Percentiles rank a stretch among this genome's conserved stretches.
phyloP scores from a whole-genome alignment of 2,113 vertebrate genomes.

The Pteropus alecto region DNA sequence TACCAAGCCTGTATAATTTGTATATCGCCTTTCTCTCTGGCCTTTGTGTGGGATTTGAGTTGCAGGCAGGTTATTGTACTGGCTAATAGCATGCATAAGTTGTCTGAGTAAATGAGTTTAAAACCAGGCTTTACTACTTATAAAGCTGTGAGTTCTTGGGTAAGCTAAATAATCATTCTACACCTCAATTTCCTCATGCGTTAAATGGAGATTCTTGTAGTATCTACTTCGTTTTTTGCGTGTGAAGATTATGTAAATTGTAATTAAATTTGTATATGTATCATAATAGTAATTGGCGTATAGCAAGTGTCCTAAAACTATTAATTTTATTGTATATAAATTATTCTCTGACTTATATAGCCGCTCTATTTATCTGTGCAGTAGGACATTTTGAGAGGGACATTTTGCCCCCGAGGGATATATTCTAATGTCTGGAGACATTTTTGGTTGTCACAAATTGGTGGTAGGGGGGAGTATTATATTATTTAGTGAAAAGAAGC shows the following conservation, averaged over 20 bases:
- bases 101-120: not conserved
- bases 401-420: not conserved
- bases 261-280: not conserved
- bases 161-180: not conserved
- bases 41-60: not conserved
- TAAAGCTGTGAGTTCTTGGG: not conserved
- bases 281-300: not conserved
- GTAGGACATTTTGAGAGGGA: not conserved
- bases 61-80: not conserved
- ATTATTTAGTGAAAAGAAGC: not conserved
- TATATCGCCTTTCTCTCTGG: not conserved
- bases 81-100: not conserved
- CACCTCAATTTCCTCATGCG: not conserved
- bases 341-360: not conserved
- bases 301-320: not conserved
- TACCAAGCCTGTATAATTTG: rapidly evolving
- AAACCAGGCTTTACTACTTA: not conserved
- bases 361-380: not conserved
- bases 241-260: not conserved
- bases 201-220: not conserved
- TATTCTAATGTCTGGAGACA: not conserved
- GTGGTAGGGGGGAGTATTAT: rapidly evolving
- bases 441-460: not conserved
- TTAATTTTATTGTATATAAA: not conserved
- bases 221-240: not conserved